phyloP scores from a whole-genome alignment of 2,113 vertebrate species.

The Chrysemys picta region DNA sequence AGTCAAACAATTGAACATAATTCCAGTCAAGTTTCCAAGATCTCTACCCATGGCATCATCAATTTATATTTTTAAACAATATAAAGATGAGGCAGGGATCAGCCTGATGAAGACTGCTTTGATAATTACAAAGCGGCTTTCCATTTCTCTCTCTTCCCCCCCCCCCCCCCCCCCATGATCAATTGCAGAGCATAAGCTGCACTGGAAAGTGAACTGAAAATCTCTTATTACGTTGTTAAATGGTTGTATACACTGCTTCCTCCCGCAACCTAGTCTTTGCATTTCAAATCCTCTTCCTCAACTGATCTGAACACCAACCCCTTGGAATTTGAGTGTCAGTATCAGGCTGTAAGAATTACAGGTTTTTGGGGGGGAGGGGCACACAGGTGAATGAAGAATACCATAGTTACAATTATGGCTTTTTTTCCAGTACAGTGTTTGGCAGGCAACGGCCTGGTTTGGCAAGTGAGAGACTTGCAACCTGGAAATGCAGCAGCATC shows the following conservation, averaged over 20 bases:
- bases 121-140: accelerated
- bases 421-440: background rate
- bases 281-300: background rate
- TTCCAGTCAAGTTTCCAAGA: background rate
- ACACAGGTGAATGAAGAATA: background rate
- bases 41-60: background rate
- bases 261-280: background rate
- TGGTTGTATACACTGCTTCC: background rate
- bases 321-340: background rate
- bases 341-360: background rate
- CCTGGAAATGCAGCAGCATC: background rate
- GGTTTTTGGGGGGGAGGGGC: background rate
- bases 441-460: background rate
- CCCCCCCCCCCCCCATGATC: background rate
- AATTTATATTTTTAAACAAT: background rate
- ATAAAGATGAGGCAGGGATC: background rate
- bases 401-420: background rate
- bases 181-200: background rate
- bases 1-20: background rate
- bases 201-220: background rate
- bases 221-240: background rate
- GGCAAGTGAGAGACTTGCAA: background rate
- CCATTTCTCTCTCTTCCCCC: no score
- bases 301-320: background rate
- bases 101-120: background rate